A percentile compares a stretch with the other conserved stretches of the same genome.
Evolutionary conservation across 2,797 vertebrate species (phyloP).

Genomic region (Pangasius mekongensis): DNA sequence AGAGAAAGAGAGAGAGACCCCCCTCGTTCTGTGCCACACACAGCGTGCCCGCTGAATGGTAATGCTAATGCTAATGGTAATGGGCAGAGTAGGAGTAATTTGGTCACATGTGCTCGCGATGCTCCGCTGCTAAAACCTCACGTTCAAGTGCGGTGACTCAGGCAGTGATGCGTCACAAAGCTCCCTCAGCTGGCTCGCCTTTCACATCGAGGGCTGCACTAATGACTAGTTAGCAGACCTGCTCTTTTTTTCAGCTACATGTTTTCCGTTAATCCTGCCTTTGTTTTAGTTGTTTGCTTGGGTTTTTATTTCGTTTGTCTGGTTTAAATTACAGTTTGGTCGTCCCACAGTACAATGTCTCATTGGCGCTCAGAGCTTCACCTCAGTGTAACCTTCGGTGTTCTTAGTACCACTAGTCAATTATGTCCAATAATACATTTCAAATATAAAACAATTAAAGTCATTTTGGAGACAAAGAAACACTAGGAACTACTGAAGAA

Average conservation of each 20-base stretch:
- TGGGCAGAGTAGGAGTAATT: slow-evolving; percentile 40
- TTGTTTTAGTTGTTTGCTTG: slow-evolving; percentile 27
- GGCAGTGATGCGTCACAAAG: slow-evolving; percentile 34
- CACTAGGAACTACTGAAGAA: too few species aligned
- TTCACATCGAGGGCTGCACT: slow-evolving; percentile 17
- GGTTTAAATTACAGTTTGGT: slow-evolving; percentile 20
- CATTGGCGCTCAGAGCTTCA: background rate
- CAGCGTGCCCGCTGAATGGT: slow-evolving; percentile 19
- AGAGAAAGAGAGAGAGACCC: slow-evolving; percentile 31
- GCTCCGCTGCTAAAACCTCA: slow-evolving; percentile 43
- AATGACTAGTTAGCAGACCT: slow-evolving; percentile 35
- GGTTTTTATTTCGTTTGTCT: background rate
- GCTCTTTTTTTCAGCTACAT: slow-evolving; percentile 6
- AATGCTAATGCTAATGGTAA: slow-evolving; percentile 23
- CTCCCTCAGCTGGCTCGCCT: slow-evolving; percentile 10
- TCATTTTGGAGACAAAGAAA: background rate
- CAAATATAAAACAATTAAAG: background rate
- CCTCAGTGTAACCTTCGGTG: background rate
- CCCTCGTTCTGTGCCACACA: slow-evolving; percentile 42
- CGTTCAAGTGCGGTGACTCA: slow-evolving; percentile 38
- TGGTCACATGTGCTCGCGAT: slow-evolving; percentile 34
- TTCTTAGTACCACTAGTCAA: background rate
- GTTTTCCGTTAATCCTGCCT: slow-evolving; percentile 24
- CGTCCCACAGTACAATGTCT: background rate
- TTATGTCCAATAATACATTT: background rate